Evolutionary conservation across 2,797 vertebrate genomes (phyloP), one percentile per base, ranked within the genome.

Genomic region (Malacoraja senta): DNA sequence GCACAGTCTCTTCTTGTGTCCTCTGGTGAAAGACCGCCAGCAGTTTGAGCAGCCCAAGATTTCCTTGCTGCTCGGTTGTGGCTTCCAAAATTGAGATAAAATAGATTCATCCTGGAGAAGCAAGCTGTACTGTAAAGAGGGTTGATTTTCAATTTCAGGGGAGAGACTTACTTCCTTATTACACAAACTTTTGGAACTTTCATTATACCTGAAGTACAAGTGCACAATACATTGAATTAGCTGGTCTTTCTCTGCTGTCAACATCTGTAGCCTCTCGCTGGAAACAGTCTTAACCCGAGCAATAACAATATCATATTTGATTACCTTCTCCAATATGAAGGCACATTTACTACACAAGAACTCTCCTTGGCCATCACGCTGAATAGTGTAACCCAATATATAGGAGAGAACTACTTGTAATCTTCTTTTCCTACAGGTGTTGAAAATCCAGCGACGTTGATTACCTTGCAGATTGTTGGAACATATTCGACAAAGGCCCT

Each of bases 361-460:
- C 95, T 97, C 97, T 21, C 95, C 94, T 10, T 93, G 95, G 3
- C 96, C 96, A 12, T 97, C 97, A 0, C 96, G 96, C 53, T 94
- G 95, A 91, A 97, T 94, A 93, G 96, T 95, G 90, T 94, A 71
- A 76, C 95, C 96, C 93, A 97, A 94, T 81, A 97, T 96, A 10
- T 96, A 96, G 17, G 97, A 96, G 94, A 97, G 94, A 88, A 97
- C 94, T 91, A 96, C 95, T 8, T 96, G 96, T 32, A 97, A 95
- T 93, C 95, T 96, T 94, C 95, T 94, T 90, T 95, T 95, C 21
- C 95, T 96, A 3, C 95, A 94, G 6, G 95, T 94, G 93, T 96
- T 96, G 94, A 97, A 97, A 93, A 97, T 96, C 96, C 97, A 97
- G 94, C 96, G 96, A 93, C 96, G 96, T 93, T 96, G 97, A 93